phyloP scores from a whole-genome alignment of 2,797 vertebrate genomes.

The Taenioides sp. region DNA sequence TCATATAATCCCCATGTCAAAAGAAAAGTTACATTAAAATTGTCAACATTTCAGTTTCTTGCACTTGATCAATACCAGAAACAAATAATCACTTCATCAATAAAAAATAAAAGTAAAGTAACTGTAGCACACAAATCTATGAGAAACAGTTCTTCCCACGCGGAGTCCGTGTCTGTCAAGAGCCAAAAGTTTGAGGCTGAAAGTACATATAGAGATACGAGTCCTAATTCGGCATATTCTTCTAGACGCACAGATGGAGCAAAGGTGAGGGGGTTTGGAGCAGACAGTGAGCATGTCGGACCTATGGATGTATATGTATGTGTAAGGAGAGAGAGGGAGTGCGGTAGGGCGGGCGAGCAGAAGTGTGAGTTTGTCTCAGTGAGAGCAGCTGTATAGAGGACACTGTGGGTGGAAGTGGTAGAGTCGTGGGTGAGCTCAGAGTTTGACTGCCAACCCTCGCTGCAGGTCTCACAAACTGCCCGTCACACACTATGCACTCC shows the following conservation, averaged over 20 bases:
- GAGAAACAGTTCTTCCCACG: constrained; percentile 31
- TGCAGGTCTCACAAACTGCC: constrained; percentile 74
- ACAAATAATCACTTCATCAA: background rate
- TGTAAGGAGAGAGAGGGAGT: constrained; percentile 8
- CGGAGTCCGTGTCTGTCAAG: constrained; percentile 26
- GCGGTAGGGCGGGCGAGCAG: constrained; percentile 39
- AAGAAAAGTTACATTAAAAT: too few species aligned
- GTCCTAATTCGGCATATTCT: constrained; percentile 24
- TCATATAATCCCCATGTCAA: too few species aligned
- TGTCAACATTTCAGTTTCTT: too few species aligned
- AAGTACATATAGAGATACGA: constrained; percentile 29
- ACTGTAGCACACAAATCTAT: constrained; percentile 23
- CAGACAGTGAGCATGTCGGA: constrained; percentile 2
- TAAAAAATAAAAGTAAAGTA: background rate
- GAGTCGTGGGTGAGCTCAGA: constrained; percentile 81
- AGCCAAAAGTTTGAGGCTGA: constrained; percentile 55
- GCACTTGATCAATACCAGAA: background rate
- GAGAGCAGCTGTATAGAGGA: constrained; percentile 85
- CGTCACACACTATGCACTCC: constrained; percentile 46
- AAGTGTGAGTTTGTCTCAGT: constrained; percentile 82
- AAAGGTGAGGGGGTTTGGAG: constrained; percentile 43
- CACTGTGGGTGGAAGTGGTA: constrained; percentile 85
- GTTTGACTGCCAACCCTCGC: constrained; percentile 79
- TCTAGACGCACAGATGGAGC: constrained; percentile 51
- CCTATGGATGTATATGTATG: constrained; percentile 30